These are phyloP conservation scores for Synodontis membranacea DNA, from an alignment of 2,113 vertebrate genomes.

Conservation along the genomic window DNA sequence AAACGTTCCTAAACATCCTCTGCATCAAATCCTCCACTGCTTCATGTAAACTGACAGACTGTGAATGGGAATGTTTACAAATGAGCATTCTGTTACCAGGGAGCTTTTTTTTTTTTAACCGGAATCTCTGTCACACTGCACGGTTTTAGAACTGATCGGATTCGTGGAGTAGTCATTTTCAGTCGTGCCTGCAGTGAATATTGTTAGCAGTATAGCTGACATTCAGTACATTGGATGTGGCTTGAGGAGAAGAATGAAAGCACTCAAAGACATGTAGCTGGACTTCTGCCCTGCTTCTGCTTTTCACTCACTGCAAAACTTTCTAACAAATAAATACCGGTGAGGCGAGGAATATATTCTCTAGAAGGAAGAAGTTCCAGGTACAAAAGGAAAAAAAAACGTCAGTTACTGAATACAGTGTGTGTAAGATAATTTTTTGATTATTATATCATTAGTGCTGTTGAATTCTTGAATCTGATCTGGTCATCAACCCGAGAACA, in stretches of 20 bases:
- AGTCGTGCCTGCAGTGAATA: no score
- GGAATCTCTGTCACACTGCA: neutral
- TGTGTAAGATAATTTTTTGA: neutral
- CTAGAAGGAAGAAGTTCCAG: neutral
- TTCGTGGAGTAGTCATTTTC: neutral
- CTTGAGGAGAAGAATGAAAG: neutral
- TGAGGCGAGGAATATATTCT: neutral
- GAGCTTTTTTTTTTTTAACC: neutral
- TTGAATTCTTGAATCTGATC: neutral
- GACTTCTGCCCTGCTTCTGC: neutral
- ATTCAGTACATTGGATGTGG: neutral
- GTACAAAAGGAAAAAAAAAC: neutral
- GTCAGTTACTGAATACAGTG: neutral
- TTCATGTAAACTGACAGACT: constrained; percentile 42
- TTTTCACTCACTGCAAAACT: neutral
- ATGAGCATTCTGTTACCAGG: constrained; percentile 23
- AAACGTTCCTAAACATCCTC: constrained; percentile 29
- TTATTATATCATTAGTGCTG: neutral
- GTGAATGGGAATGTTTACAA: constrained; percentile 41
- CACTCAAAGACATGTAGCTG: neutral
- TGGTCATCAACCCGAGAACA: no score
- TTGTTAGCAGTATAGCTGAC: neutral
- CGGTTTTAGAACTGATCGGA: neutral
- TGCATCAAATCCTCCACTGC: constrained; percentile 35
- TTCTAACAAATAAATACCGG: neutral